Evolutionary conservation across 2,113 vertebrate species (phyloP), one percentile per base, ranked within the genome.

Genomic region (Epinephelus moara): DNA sequence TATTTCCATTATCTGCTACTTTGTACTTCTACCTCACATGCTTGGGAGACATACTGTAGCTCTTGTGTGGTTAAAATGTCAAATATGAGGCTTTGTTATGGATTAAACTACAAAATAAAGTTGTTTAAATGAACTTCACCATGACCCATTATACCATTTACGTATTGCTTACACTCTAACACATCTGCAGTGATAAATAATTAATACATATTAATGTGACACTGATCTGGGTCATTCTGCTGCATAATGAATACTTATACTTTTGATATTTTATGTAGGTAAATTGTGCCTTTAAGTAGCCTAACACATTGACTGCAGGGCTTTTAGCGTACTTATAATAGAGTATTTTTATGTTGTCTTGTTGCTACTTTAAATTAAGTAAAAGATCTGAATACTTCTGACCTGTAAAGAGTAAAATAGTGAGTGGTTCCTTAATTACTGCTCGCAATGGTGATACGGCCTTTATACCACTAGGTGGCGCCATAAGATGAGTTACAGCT

Each of bases 381-480:
- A 13, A 53, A 53, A 5, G 21, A 23, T 64, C 9, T 73, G 19
- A 55, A 30, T 18, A 18, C 33, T 21, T 42, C 11, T 27, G 45
- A 47, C 23, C 7, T 18, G 13, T 23, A 52, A n/a, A 11, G 5
- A 56, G 0, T 23, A 7, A 25, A 57, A 62, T 27, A 71, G 23
- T 9, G 50, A 42, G 6, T 11, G 1, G 17, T 45, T 62, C 12
- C 3, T 45, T 6, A n/a, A 33, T n/a, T 6, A 11, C 19, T 23
- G 9, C 9, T 63, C 1, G 3, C 3, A 4, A 2, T 42, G 19
- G 66, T 81, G 14, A 80, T 80, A 1, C 3, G 1, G 27, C 53
- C 5, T 74, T 45, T 75, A 3, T 45, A 2, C 85, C 91, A 85
- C 50, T 62, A 71, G 91, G 27, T 85, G 88, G 70, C 52, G 63